Conservation (phyloP, 2,113 vertebrate species). For the Poecilia latipinna region DNA sequence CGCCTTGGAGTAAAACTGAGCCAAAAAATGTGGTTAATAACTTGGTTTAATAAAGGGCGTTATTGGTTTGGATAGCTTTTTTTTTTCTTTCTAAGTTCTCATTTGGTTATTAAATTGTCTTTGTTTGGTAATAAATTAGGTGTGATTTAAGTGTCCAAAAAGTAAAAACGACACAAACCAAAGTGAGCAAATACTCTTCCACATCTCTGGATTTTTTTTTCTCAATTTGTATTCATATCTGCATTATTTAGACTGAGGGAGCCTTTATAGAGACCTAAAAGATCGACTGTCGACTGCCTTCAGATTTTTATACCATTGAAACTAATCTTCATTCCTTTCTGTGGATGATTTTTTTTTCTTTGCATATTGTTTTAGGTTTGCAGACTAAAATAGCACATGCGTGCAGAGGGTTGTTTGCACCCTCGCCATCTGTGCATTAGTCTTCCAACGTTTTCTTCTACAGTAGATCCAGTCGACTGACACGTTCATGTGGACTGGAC, state of each 20-base stretch:
- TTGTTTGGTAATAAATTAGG: too few species aligned
- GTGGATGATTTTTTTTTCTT: neutral
- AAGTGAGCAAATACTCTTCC: neutral
- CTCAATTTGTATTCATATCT: neutral
- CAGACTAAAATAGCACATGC: slow-evolving; percentile 37
- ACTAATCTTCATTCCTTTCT: neutral
- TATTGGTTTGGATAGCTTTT: too few species aligned
- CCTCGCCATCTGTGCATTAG: slow-evolving; percentile 24
- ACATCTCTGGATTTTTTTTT: neutral
- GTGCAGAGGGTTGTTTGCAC: slow-evolving; percentile 22
- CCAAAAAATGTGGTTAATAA: too few species aligned
- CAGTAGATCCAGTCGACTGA: slow-evolving; percentile 2
- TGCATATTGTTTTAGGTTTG: slow-evolving; percentile 10
- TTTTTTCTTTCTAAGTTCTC: too few species aligned
- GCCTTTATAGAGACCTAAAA: neutral
- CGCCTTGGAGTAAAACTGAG: too few species aligned
- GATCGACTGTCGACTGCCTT: slow-evolving; percentile 3
- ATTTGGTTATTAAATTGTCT: too few species aligned
- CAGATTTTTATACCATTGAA: neutral
- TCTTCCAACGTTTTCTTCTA: slow-evolving; percentile 29
- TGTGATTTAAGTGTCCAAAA: too few species aligned
- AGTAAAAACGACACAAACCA: neutral
- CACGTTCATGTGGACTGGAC: slow-evolving; percentile 8
- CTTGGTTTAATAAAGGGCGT: too few species aligned
- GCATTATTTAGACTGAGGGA: neutral